phyloP scores from a whole-genome alignment of 2,113 vertebrate genomes.

The Anguilla rostrata region DNA sequence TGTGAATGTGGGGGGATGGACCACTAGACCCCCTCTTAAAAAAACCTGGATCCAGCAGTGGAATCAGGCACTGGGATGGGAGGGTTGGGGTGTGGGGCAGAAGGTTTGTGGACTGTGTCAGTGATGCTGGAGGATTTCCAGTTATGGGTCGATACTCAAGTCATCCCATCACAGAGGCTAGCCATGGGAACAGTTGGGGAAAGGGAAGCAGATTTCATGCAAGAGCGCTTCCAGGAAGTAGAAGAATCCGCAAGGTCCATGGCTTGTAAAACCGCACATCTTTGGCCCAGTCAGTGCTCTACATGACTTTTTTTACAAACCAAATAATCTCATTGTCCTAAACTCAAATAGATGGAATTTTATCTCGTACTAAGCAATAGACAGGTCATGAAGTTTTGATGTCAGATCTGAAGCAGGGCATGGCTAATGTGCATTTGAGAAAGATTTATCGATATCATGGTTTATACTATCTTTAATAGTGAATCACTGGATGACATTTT shows the following conservation, averaged over 20 bases:
- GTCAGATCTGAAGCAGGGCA: not conserved
- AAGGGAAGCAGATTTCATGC: conserved; percentile 47
- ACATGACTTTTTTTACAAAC: not conserved
- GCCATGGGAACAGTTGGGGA: conserved; percentile 52
- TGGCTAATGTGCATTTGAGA: not conserved
- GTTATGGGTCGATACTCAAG: conserved; percentile 40
- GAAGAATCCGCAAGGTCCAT: conserved; percentile 30
- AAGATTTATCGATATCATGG: not conserved
- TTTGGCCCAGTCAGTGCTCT: not conserved
- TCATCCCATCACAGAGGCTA: conserved; percentile 42
- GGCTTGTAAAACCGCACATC: conserved; percentile 8
- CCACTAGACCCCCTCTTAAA: too few species aligned
- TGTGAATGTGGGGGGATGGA: too few species aligned
- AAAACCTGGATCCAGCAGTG: too few species aligned
- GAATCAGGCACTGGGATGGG: not conserved
- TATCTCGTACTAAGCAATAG: not conserved
- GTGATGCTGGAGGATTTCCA: conserved; percentile 31
- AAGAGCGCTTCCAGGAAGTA: conserved; percentile 43
- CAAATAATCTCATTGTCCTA: not conserved
- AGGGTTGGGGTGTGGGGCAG: not conserved
- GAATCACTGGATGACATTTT: not conserved
- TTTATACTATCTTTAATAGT: too few species aligned
- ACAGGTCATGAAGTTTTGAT: not conserved
- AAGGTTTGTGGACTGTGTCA: not conserved
- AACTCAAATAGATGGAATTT: not conserved